phyloP scores from a whole-genome alignment of 2,888 invertebrate species.

The Cyclophora albipunctata region DNA sequence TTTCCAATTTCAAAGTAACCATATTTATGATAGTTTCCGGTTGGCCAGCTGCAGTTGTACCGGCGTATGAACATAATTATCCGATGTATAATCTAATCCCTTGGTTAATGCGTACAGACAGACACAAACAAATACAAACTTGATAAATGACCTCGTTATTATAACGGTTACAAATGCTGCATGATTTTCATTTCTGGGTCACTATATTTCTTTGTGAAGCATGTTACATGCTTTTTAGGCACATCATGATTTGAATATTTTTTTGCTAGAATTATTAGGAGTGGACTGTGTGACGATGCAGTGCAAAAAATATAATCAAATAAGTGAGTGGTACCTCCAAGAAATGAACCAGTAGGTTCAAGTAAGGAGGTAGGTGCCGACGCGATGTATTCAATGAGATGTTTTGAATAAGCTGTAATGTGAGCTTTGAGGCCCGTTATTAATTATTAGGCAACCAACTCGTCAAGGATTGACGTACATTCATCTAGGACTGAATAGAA shows the following conservation, averaged over 20 bases:
- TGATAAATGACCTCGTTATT: constrained; percentile 73
- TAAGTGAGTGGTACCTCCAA: not conserved
- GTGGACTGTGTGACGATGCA: constrained; percentile 7
- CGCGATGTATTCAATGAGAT: too few species aligned
- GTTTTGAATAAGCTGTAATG: constrained; percentile 25
- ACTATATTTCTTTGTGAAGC: constrained; percentile 57
- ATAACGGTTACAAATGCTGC: constrained; percentile 66
- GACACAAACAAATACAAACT: constrained; percentile 64
- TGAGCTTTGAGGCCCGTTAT: constrained; percentile 2
- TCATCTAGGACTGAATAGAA: constrained; percentile 20
- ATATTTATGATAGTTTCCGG: not conserved
- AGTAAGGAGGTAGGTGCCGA: not conserved
- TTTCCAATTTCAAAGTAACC: not conserved
- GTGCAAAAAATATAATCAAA: not conserved
- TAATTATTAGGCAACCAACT: constrained; percentile 29
- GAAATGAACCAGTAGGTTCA: too few species aligned
- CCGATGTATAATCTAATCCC: constrained; percentile 16
- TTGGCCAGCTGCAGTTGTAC: too few species aligned
- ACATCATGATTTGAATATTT: constrained; percentile 45
- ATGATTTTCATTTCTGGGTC: constrained; percentile 71
- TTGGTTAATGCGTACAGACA: constrained; percentile 45
- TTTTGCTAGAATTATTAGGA: constrained; percentile 19
- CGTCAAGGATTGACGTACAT: constrained; percentile 41
- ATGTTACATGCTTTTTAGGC: constrained; percentile 55
- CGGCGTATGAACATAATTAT: not conserved